Percentiles rank a stretch among this genome's conserved stretches.
Evolutionary conservation across 2,113 vertebrate species (phyloP).

Genomic region (Ictalurus furcatus): DNA sequence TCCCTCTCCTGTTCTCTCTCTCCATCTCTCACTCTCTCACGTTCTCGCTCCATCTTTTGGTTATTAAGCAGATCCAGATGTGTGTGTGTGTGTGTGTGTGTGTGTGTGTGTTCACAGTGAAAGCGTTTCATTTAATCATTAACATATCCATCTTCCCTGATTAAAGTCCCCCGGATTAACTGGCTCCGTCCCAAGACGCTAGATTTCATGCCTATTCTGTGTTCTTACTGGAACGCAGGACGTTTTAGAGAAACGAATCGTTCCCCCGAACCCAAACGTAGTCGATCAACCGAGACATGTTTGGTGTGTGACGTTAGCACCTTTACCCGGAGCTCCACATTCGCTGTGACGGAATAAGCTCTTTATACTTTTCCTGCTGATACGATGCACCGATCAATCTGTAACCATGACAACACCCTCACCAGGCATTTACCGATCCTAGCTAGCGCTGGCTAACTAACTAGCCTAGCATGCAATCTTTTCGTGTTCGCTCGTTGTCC

Average conservation of each 20-base stretch:
- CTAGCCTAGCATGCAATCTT: too few species aligned
- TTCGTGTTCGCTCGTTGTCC: neutral
- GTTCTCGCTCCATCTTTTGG: neutral
- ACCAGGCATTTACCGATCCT: neutral
- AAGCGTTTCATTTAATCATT: constrained; percentile 17
- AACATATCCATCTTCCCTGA: constrained; percentile 19
- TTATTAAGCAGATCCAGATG: constrained; percentile 23
- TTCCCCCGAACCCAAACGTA: neutral
- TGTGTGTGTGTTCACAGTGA: constrained; percentile 9
- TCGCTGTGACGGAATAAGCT: neutral
- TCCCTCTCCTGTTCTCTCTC: neutral
- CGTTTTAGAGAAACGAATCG: neutral
- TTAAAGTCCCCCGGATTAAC: neutral
- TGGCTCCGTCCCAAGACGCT: neutral
- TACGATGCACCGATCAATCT: neutral
- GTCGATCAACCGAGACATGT: neutral
- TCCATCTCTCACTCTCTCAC: neutral
- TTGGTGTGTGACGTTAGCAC: neutral
- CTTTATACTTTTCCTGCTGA: neutral
- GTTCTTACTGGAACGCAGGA: neutral
- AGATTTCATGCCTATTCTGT: neutral
- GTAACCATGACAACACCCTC: constrained; percentile 6
- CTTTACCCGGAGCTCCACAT: neutral
- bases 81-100: constrained; percentile 26
- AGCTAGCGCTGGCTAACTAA: too few species aligned